Base-by-base conservation (phyloP, 2,113 vertebrate species). In the Cnemophilus loriae region DNA sequence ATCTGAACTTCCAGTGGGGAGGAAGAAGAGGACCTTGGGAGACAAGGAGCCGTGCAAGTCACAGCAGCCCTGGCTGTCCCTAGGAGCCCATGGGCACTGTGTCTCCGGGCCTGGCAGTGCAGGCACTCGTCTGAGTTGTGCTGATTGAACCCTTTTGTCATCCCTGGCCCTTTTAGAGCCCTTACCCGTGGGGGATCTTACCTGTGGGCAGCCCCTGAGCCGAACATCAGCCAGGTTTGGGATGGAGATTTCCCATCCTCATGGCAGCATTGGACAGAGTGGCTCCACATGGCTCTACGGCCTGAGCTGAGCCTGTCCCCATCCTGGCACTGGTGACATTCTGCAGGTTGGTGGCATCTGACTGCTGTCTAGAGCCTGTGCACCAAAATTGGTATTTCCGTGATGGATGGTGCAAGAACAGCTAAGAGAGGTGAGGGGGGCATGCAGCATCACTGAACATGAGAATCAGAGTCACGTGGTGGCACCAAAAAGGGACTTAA, bases 51-150 rank as follows among this genome's bases (percentile, higher is more conserved):
- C 3, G 0, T 15, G 44, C 13, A n/a, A 32, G 23, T 49, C 67
- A 52, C 39, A 74, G 49, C 3, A 7, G 49, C 17, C 44, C 49
- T 63, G 49, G 24, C 9, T 88, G 52, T 44, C 8, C 55, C 8
- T 0, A 10, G 20, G 17, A 70, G 23, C 15, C 59, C 2, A 0
- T 2, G 16, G 39, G 20, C 41, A 55, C 21, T 12, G 2, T n/a
- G 49, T 46, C 17, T 12, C 28, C 0, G 0, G 37, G 59, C 21
- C 41, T 27, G 15, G 32, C 47, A 79, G 46, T 0, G 0, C 52
- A 79, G 56, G 12, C 3, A 1, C 32, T 23, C 4, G 0, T 24
- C 35, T 55, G 33, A 70, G 32, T 18, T 44, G 52, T 30, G 56
- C 16, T 44, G 47, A 57, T 18, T 1, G 3, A 53, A 70, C 13